Evolutionary conservation across 2,797 vertebrate genomes (phyloP).

Genomic region (Enteromius treurensis): DNA sequence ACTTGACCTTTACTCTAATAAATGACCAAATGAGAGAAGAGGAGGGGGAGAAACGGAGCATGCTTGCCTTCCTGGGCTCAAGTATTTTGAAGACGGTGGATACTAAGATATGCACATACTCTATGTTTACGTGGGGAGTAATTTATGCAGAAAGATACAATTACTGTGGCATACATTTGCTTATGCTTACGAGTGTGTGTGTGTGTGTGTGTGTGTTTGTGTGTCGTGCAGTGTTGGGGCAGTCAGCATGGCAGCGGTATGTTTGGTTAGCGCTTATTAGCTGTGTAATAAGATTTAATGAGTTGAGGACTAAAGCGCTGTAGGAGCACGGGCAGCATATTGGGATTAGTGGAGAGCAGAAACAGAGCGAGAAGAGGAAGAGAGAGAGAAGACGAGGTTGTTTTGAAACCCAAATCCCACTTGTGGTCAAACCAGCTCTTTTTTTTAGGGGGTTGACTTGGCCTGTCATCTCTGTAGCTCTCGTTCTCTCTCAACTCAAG

Average conservation of each 20-base stretch:
- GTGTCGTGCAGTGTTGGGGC: neutral
- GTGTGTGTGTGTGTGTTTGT: neutral
- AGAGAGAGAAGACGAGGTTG: neutral
- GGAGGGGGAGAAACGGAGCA: neutral
- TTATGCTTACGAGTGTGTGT: conserved; percentile 33
- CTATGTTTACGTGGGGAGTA: conserved; percentile 58
- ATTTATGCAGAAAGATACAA: conserved; percentile 67
- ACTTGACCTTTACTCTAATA: conserved; percentile 31
- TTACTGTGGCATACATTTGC: conserved; percentile 67
- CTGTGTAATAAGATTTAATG: conserved; percentile 70
- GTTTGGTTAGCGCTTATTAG: conserved; percentile 69
- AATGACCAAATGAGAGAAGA: conserved; percentile 1
- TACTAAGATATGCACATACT: conserved; percentile 68
- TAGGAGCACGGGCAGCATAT: conserved; percentile 48
- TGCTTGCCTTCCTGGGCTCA: neutral
- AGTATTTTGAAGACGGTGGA: conserved; percentile 20
- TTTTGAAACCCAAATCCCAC: conserved; percentile 30
- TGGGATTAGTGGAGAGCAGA: conserved; percentile 34
- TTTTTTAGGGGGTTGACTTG: neutral
- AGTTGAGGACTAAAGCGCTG: conserved; percentile 59
- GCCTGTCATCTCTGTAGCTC: conserved; percentile 8
- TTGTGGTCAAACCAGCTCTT: conserved; percentile 22
- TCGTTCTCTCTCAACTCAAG: conserved; percentile 27
- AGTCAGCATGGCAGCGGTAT: conserved; percentile 51
- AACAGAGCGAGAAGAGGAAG: neutral